Evolutionary conservation across 2,797 vertebrate genomes (phyloP).

Genomic region (Pipistrellus nathusii): DNA sequence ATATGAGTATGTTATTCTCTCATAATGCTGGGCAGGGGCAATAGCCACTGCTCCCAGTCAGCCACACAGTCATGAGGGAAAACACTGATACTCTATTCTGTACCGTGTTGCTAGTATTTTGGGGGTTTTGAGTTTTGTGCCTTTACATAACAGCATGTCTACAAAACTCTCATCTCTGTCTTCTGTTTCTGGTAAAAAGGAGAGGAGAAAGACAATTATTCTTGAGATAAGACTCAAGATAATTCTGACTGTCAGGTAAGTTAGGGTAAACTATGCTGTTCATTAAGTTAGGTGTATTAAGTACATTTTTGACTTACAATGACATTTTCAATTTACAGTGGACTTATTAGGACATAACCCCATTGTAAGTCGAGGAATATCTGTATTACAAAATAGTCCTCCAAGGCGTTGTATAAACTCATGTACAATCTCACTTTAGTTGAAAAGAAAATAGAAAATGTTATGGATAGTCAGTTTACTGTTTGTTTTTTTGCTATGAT

Average conservation of each 20-base stretch:
- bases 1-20: neutral
- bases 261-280: neutral
- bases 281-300: neutral
- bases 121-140: neutral
- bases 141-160: neutral
- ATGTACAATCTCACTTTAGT: neutral
- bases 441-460: conserved; percentile 16
- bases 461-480: neutral
- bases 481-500: neutral
- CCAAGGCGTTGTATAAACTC: neutral
- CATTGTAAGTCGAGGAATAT: neutral
- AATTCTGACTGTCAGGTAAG: neutral
- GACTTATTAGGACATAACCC: neutral
- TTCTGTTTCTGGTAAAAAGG: neutral
- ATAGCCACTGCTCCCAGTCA: neutral
- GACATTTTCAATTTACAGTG: neutral
- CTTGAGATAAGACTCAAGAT: neutral
- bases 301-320: neutral
- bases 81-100: neutral
- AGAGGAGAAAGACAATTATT: neutral
- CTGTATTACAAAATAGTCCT: neutral
- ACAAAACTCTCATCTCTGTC: neutral
- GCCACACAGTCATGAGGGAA: neutral
- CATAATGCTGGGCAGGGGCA: neutral
- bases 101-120: neutral